Evolutionary conservation across 1,140 invertebrate genomes (phyloP).

Genomic region (Hermetia illucens): DNA sequence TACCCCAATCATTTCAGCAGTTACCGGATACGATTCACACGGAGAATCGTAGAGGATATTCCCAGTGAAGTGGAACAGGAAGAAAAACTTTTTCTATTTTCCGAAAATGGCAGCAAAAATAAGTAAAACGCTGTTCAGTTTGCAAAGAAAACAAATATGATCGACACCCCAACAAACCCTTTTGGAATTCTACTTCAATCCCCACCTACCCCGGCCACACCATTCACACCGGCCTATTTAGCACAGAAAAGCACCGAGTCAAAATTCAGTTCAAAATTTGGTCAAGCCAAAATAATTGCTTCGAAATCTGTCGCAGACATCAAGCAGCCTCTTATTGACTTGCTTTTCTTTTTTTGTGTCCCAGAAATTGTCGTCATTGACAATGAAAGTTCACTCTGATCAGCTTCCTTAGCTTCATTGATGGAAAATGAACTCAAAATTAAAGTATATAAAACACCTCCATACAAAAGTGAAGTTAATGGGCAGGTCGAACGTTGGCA

Average conservation of each 20-base stretch:
- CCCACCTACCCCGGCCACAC: conserved; percentile 6
- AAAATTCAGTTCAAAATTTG: conserved; percentile 1
- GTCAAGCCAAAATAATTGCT: background rate
- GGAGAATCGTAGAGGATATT: conserved; percentile 3
- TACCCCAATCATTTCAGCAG: background rate
- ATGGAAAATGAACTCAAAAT: conserved; percentile 4
- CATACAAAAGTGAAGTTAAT: conserved; percentile 5
- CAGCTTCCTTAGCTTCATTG: conserved; percentile 3
- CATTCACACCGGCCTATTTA: conserved; percentile 5
- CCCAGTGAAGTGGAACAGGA: conserved; percentile 3
- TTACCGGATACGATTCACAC: background rate
- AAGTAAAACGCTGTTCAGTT: conserved; percentile 2
- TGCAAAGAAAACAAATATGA: conserved; percentile 9
- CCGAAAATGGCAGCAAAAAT: conserved; percentile 6
- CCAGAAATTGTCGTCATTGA: conserved; percentile 5
- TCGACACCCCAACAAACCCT: conserved; percentile 3
- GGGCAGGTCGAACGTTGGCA: conserved; percentile 11
- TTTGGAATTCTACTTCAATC: conserved; percentile 4
- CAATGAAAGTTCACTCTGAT: conserved; percentile 8
- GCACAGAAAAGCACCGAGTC: background rate
- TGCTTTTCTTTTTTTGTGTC: conserved; percentile 1
- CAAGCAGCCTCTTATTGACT: background rate
- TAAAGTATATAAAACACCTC: conserved; percentile 3
- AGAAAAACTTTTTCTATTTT: conserved; percentile 4
- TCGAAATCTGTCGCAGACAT: background rate